Percentiles rank a stretch among this genome's conserved stretches.
phyloP scores from a whole-genome alignment of 2,888 invertebrate species.

The Drosophila kuntzei region DNA sequence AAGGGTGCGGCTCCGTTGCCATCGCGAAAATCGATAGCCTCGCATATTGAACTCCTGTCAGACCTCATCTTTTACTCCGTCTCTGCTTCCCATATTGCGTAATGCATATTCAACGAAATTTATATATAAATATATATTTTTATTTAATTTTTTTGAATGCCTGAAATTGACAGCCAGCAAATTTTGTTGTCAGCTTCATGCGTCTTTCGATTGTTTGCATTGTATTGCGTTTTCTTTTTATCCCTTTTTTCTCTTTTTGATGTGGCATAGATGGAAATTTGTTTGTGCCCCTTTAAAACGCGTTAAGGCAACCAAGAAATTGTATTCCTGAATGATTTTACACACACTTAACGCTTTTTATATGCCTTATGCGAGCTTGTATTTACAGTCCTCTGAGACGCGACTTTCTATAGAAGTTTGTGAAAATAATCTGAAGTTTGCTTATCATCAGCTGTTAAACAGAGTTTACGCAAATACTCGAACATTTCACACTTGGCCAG shows the following conservation, averaged over 20 bases:
- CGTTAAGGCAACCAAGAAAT: slow-evolving; percentile 19
- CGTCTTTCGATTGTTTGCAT: slow-evolving; percentile 64
- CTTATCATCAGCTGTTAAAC: background rate
- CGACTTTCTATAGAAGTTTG: background rate
- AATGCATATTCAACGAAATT: slow-evolving; percentile 72
- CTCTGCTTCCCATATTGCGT: slow-evolving; percentile 35
- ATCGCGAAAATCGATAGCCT: slow-evolving; percentile 55
- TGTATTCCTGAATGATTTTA: slow-evolving; percentile 29
- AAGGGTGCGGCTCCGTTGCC: slow-evolving; percentile 34
- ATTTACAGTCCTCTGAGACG: slow-evolving; percentile 13
- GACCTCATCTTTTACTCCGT: slow-evolving; percentile 32
- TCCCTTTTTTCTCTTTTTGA: slow-evolving; percentile 14
- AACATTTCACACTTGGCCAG: background rate
- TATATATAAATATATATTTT: slow-evolving; percentile 28
- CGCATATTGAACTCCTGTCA: slow-evolving; percentile 51
- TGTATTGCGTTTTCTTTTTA: slow-evolving; percentile 38
- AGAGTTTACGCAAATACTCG: background rate
- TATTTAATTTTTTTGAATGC: slow-evolving; percentile 36
- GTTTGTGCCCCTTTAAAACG: slow-evolving; percentile 26
- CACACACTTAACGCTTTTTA: slow-evolving; percentile 9
- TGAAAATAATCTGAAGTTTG: background rate
- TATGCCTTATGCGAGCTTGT: background rate
- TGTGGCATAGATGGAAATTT: slow-evolving; percentile 49
- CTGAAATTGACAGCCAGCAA: slow-evolving; percentile 75
- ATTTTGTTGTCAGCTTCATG: slow-evolving; percentile 71